These are phyloP conservation scores for Piprites chloris DNA, from an alignment of 2,113 vertebrate species.

Conservation along the genomic window DNA sequence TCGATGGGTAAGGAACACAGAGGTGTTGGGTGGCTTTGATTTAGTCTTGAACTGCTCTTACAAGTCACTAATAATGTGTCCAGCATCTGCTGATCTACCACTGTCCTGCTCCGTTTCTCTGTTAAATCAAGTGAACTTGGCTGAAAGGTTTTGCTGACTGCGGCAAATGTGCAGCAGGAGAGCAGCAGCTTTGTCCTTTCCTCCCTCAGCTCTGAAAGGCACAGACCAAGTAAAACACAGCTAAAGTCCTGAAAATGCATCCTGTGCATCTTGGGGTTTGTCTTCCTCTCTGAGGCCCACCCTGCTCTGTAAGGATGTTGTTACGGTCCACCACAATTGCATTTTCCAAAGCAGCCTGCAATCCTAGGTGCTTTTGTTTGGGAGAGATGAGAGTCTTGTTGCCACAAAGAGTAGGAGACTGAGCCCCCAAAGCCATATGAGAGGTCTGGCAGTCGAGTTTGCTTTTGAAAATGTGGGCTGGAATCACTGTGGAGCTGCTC, in stretches of 20 bases:
- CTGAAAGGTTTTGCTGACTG: neutral
- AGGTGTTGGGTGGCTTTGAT: neutral
- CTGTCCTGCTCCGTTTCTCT: neutral
- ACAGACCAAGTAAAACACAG: neutral
- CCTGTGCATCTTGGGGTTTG: neutral
- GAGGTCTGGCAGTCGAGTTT: neutral
- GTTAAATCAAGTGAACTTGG: neutral
- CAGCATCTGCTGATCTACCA: neutral
- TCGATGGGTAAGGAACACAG: conserved; percentile 87
- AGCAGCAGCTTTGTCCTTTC: neutral
- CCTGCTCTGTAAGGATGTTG: neutral
- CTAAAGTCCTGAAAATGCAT: neutral
- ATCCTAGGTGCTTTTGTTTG: neutral
- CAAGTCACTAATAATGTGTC: neutral
- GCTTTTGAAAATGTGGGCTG: neutral
- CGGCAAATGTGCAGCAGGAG: neutral
- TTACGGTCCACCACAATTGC: neutral
- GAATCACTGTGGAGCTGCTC: neutral
- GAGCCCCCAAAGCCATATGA: neutral
- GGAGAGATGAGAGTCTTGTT: neutral
- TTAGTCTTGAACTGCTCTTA: neutral
- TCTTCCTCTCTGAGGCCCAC: neutral
- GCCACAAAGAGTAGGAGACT: neutral
- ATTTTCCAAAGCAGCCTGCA: conserved; percentile 2
- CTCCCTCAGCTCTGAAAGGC: neutral